Base-by-base conservation (phyloP, 2,888 invertebrate species). In the Drosophila crucigera region DNA sequence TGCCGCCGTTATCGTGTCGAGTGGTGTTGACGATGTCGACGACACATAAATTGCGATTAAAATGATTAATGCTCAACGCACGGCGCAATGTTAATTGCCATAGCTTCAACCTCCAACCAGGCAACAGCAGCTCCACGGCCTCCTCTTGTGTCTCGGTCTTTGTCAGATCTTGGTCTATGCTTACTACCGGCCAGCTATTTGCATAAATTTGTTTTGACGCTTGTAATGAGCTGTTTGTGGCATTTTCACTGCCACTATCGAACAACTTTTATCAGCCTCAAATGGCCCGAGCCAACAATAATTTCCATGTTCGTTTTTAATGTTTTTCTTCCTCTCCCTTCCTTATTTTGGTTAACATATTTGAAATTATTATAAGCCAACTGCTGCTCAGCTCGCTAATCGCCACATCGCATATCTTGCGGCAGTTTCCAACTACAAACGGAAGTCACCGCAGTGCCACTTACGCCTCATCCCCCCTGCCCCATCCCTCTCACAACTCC, bases 171-270 rank as follows among this genome's bases (percentile, higher is more conserved):
- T 43, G 52, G 52, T 78, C 80, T 78, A 69, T 73, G 74, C 62
- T 62, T 39, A 65, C 39, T 72, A 61, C 43, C 49, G 52, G 52
- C 79, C 76, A 60, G 78, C 76, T 89, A 91, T 92, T 91, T 90
- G 90, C 91, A 92, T 92, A 92, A 92, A 92, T 92, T 92, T 92
- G 91, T 91, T 92, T 91, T 90, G 92, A 91, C 84, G 90, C 91
- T 86, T 91, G 92, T 92, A 92, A 92, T 92, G 91, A 92, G 92
- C 84, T 84, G 81, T 78, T 90, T 83, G 84, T 79, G 83, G 83
- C 91, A 90, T 91, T 91, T 91, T 73, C 80, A 78, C 89, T 73
- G 82, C 64, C 82, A 65, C 86, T 85, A 90, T 91, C 90, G 78
- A 87, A 78, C 76, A 77, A 59, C 68, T 90, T 87, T 91, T 84